These are phyloP conservation scores for Trachelus stipa DNA, from an alignment of 2,888 invertebrate genomes.

Conservation along the genomic window DNA sequence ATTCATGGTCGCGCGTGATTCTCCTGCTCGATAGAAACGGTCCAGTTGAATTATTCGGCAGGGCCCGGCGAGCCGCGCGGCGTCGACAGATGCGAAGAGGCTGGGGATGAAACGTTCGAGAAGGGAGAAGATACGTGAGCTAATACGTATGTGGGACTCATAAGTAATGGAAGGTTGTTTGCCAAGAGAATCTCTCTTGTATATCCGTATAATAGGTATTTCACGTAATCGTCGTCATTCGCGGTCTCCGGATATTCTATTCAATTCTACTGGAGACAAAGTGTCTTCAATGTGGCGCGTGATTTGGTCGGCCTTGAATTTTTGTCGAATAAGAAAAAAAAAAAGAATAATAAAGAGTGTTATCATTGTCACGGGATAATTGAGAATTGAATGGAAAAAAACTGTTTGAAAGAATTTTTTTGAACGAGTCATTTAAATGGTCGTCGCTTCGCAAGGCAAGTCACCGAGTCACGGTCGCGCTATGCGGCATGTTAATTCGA, in stretches of 20 bases:
- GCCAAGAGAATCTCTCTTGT: not conserved
- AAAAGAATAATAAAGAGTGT: not conserved
- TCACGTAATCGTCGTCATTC: not conserved
- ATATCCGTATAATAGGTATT: not conserved
- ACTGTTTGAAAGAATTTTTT: not conserved
- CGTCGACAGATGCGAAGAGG: not conserved
- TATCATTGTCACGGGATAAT: not conserved
- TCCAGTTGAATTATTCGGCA: not conserved
- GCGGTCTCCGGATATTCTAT: not conserved
- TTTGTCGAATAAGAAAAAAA: not conserved
- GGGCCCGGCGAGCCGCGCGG: not conserved
- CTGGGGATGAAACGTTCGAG: not conserved
- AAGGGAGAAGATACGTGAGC: not conserved
- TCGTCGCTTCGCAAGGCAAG: not conserved
- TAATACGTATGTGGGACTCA: not conserved
- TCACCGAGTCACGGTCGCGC: not conserved
- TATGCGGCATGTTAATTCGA: not conserved
- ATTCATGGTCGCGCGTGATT: not conserved
- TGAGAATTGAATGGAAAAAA: not conserved
- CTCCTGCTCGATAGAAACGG: not conserved
- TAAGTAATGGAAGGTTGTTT: not conserved
- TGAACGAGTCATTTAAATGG: not conserved
- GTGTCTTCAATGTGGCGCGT: not conserved
- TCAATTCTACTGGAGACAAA: not conserved
- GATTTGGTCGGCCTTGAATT: not conserved